Percentiles rank a stretch among this genome's conserved stretches.
Evolutionary conservation across 1,140 invertebrate genomes (phyloP).

Genomic region (Diorhabda elongata): DNA sequence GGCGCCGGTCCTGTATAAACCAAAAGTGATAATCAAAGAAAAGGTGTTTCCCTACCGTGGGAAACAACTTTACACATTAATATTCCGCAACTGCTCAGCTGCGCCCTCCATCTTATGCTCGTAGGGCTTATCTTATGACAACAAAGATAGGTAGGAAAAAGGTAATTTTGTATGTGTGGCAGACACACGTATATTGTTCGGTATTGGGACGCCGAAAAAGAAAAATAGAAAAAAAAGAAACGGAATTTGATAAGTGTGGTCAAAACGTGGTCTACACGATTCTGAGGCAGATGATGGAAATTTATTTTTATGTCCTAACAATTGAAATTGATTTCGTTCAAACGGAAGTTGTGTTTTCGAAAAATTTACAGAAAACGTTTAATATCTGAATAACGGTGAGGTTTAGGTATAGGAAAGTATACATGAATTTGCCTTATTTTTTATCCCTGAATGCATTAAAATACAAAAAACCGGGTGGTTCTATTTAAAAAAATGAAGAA

Average conservation of each 20-base stretch:
- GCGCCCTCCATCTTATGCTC: constrained; percentile 1
- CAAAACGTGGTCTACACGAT: constrained; percentile 24
- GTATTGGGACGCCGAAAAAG: constrained; percentile 11
- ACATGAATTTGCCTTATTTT: no score
- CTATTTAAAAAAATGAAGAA: no score
- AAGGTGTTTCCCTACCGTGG: constrained; percentile 29
- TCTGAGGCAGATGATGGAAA: not conserved
- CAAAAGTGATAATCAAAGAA: constrained; percentile 32
- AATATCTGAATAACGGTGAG: no score
- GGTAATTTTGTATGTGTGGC: constrained; percentile 25
- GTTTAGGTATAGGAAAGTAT: no score
- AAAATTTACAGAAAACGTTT: no score
- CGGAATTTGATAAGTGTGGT: constrained; percentile 20
- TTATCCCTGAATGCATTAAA: no score
- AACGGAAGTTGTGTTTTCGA: no score
- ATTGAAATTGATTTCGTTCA: no score
- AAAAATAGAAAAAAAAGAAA: not conserved
- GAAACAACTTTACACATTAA: constrained; percentile 18
- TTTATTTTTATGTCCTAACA: no score
- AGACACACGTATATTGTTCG: constrained; percentile 24
- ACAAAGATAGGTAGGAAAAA: constrained; percentile 5
- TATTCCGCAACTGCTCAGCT: constrained; percentile 19
- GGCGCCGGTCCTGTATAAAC: not conserved
- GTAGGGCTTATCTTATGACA: constrained; percentile 8
- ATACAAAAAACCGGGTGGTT: no score